Evolutionary conservation across 1,140 invertebrate genomes (phyloP), one percentile per base, ranked within the genome.

Genomic region (Caligus rogercresseyi): DNA sequence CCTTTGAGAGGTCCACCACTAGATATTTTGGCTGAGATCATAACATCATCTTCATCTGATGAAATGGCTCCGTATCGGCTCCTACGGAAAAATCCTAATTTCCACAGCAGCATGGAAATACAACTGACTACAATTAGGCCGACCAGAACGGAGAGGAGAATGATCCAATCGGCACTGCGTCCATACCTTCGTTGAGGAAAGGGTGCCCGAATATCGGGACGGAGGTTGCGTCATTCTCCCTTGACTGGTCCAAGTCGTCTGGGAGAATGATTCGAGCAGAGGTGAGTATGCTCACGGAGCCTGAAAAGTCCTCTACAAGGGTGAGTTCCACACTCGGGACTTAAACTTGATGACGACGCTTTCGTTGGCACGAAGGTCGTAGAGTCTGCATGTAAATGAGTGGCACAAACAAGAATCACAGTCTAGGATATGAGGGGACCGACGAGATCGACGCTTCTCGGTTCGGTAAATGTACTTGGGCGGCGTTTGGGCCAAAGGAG

Each of bases 271-370:
- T 79, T 57, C 90, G 83, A 21, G 82, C 80, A 61, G 81, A 77
- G 63, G 81, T 77, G 0, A 91, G 80, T 65, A 79, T 72, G 25
- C 91, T 81, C 66, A 75, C 77, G 0, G 86, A 89, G 55, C 76
- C 77, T 0, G 89, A 92, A 74, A 89, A 91, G 71, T 92, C 85
- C 70, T 87, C 83, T 0, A 88, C 82, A 14, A 95, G 74, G 0
- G 89, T 93, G 0, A 81, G 76, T 92, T 93, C 89, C 89, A 94
- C 4, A 95, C 75, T 56, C 82, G 79, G 1, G 87, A 84, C 69
- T 79, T 81, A 18, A 93, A 79, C 43, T 79, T 81, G 64, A 94
- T 86, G 0, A 82, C 83, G 1, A 83, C 83, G 68, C 82, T 81
- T 64, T 85, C 80, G 68, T 82, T 80, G 20, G 80, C 78, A 20